A percentile compares a stretch with the other conserved stretches of the same genome.
Evolutionary conservation across 2,888 invertebrate species (phyloP).

Genomic region (Scaptomyza parva): DNA sequence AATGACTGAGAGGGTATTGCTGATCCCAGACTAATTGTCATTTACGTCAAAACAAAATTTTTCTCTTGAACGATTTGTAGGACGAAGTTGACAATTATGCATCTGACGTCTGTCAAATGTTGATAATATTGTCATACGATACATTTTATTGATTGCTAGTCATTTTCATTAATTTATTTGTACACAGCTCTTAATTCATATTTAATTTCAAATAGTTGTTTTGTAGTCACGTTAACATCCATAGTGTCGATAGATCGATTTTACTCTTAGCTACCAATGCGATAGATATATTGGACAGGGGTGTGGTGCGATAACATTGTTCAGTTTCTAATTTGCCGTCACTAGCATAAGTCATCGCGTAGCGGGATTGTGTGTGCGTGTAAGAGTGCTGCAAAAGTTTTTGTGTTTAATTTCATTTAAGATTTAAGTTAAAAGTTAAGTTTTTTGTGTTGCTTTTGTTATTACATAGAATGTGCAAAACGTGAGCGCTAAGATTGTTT

Average conservation of each 20-base stretch:
- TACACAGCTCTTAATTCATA: no score
- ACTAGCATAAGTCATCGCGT: constrained; percentile 70
- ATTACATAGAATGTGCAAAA: constrained; percentile 59
- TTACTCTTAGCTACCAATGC: not conserved
- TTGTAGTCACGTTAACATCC: not conserved
- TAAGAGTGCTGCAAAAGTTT: constrained; percentile 52
- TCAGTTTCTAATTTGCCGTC: constrained; percentile 41
- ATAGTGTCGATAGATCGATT: constrained; percentile 18
- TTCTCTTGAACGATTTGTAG: no score
- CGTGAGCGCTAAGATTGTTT: constrained; percentile 17
- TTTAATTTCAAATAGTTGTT: no score
- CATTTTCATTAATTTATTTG: no score
- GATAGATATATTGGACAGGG: constrained; percentile 31
- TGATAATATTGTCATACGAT: no score
- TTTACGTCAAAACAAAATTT: no score
- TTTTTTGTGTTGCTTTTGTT: constrained; percentile 67
- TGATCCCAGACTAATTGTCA: no score
- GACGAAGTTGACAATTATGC: not conserved
- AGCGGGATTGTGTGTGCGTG: constrained; percentile 65
- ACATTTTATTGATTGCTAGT: no score
- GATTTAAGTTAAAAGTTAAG: constrained; percentile 63
- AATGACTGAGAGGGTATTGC: not conserved
- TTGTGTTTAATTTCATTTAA: constrained; percentile 66
- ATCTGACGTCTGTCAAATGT: no score
- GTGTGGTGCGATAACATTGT: constrained; percentile 57